Percentiles rank a stretch among this genome's conserved stretches.
These are phyloP conservation scores for Sepioteuthis lessoniana DNA, from an alignment of 2,888 invertebrate species.

Conservation along the genomic window DNA sequence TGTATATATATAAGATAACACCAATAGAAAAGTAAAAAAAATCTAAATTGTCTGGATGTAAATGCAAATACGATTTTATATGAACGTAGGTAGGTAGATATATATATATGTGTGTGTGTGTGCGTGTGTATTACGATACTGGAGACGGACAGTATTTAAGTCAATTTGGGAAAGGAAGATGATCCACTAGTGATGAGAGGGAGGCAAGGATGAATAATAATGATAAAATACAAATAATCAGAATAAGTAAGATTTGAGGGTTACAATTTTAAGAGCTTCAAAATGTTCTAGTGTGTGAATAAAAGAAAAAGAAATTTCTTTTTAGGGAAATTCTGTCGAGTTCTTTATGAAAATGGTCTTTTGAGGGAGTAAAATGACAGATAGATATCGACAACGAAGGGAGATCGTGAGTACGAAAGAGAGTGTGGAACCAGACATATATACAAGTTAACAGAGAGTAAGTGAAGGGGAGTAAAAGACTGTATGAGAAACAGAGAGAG, in stretches of 20 bases:
- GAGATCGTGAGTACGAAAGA: neutral
- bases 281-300: too few species aligned
- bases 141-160: neutral
- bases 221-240: neutral
- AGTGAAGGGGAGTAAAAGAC: neutral
- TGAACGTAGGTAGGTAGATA: too few species aligned
- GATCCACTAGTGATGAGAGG: neutral
- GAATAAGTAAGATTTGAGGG: neutral
- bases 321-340: too few species aligned
- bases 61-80: too few species aligned
- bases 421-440: too few species aligned
- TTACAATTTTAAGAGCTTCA: neutral
- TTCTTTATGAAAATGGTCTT: neutral
- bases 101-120: too few species aligned
- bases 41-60: too few species aligned
- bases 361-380: neutral
- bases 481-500: neutral
- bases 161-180: neutral
- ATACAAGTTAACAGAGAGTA: too few species aligned
- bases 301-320: too few species aligned
- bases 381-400: neutral
- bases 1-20: too few species aligned
- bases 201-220: neutral
- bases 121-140: too few species aligned
- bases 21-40: too few species aligned